These are phyloP conservation scores for Peromyscus nudipes DNA, from an alignment of 2,797 vertebrate species.

Conservation along the genomic window DNA sequence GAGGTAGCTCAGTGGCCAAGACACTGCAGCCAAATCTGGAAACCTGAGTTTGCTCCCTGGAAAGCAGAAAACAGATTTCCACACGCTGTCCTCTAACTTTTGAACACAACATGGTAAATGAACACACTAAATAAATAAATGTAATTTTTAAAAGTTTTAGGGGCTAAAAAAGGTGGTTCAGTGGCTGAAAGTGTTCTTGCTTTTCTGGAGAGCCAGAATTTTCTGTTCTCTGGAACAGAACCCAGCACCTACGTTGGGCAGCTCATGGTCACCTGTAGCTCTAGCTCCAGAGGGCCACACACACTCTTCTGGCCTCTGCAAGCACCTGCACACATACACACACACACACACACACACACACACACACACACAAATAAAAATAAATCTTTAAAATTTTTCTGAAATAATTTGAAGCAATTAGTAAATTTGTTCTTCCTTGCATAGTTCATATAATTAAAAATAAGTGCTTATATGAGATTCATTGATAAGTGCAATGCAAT, in stretches of 20 bases:
- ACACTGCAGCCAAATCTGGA: not conserved
- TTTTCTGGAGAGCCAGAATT: not conserved
- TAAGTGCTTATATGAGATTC: not conserved
- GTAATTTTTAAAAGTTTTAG: not conserved
- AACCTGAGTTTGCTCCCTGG: not conserved
- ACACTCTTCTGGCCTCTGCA: not conserved
- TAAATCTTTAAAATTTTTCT: not conserved
- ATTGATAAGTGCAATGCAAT: not conserved
- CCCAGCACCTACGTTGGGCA: not conserved
- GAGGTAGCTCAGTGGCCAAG: not conserved
- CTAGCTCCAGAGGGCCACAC: not conserved
- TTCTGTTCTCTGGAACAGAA: not conserved
- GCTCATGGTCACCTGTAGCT: not conserved
- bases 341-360: not conserved
- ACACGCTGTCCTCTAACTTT: not conserved
- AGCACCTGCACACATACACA: not conserved
- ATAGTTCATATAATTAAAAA: constrained; percentile 27
- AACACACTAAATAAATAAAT: not conserved
- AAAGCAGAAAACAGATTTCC: not conserved
- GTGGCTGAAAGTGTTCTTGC: not conserved
- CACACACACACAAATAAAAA: not conserved
- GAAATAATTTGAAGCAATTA: not conserved
- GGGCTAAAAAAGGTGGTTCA: not conserved
- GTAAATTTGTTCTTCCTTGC: not conserved
- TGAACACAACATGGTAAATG: not conserved